Evolutionary conservation across 2,797 vertebrate species (phyloP), one percentile per base, ranked within the genome.

Genomic region (Benthosema pterotum): DNA sequence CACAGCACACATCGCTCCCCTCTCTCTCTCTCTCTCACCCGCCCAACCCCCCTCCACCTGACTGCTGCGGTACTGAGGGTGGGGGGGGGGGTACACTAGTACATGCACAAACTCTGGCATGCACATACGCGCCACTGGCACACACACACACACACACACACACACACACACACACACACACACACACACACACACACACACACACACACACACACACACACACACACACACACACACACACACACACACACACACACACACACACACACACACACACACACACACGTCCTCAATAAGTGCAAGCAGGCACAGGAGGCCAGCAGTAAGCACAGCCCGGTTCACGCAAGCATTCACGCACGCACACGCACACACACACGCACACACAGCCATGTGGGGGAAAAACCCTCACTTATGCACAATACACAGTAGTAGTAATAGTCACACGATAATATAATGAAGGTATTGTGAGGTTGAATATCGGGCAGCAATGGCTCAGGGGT

Each of bases 61-160:
- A 76, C 77, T 77, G 86, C 0, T 77, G 86, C 0, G 61, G 78
- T 75, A 85, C 79, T 63, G 68, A n/a, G n/a, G n/a, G n/a, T n/a
- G 78, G 67, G 45, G 22, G 22, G 22, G 22, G 22, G 78, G 67
- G 32, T 38, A 38, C 28, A 4, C 28, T 32, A 25, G 5, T 25
- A 32, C 32, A 38, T 38, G 32, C 71, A 16, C 58, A 69, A 7
- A 11, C 57, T 48, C 43, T 9, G 43, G 16, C 52, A 17, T 42
- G 8, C 57, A 11, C 32, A 8, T 46, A 5, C 48, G 38, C 28
- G 7, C 8, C 50, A 52, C n/a, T n/a, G n/a, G n/a, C n/a, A n/a
- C n/a, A n/a, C n/a, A n/a, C n/a, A n/a, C n/a, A n/a, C n/a, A n/a
- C n/a, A n/a, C n/a, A n/a, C n/a, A n/a, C n/a, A n/a, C 55, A 52